Evolutionary conservation across 2,113 vertebrate species (phyloP), one percentile per base, ranked within the genome.

Genomic region (Tachysurus vachellii): DNA sequence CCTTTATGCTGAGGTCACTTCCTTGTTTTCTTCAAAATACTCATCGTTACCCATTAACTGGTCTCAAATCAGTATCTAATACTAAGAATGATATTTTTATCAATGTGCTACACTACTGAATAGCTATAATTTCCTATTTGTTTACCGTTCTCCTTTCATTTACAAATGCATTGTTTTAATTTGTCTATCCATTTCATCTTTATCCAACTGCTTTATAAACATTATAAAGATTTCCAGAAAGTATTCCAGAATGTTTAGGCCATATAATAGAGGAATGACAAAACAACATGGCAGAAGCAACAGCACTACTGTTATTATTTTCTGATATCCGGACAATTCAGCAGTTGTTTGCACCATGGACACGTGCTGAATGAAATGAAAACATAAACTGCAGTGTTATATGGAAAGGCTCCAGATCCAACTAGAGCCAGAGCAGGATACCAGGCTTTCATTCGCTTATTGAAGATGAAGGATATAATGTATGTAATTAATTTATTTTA

Each of bases 1-100:
- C 50, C 81, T 87, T 87, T 84, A 64, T 54, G 54, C 82, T 84
- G 47, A 77, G 28, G 76, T 87, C 86, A 77, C 31, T 87, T 79
- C 82, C 71, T 82, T 66, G 80, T 87, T 66, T 77, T 1, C 50
- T 26, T 83, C 62, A 14, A 62, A 83, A 68, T 44, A 42, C 47
- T 64, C 31, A 44, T 19, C 7, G n/a, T n/a, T 50, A 14, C 7
- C 11, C 28, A 56, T n/a, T 83, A 62, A 61, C 50, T 64, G 56
- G 13, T 83, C 57, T 21, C 28, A 73, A 31, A 75, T 87, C 57
- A 76, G 56, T 6, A 62, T 31, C 5, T 28, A 80, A n/a, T 31
- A 50, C 47, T 50, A 28, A 23, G 4, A 61, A 16, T n/a, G 59
- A 28, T 68, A 57, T 68, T 61, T 59, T 75, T 36, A 17, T 47